phyloP scores from a whole-genome alignment of 2,888 invertebrate genomes.

The Melieria picta region DNA sequence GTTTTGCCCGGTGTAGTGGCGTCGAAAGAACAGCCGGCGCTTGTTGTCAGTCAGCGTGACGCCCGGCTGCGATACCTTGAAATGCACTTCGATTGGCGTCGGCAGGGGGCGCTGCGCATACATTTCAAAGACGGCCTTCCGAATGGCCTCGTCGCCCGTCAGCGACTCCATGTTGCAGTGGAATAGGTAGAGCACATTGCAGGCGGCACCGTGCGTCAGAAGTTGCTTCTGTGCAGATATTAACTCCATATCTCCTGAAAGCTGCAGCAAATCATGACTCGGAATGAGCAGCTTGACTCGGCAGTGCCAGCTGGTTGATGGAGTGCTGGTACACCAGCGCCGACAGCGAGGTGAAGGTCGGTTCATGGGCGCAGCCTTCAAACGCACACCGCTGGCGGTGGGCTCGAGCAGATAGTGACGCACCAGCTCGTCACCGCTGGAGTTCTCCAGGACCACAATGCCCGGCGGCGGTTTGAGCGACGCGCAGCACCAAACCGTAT shows the following conservation, averaged over 20 bases:
- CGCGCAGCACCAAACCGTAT: slow-evolving; percentile 93
- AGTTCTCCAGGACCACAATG: slow-evolving; percentile 64
- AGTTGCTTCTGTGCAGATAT: slow-evolving; percentile 61
- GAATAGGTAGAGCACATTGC: slow-evolving; percentile 91
- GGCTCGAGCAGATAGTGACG: slow-evolving; percentile 98
- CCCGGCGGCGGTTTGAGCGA: slow-evolving; percentile 84
- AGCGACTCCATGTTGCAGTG: slow-evolving; percentile 93
- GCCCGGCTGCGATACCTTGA: slow-evolving; percentile 95
- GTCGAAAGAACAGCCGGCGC: slow-evolving; percentile 83
- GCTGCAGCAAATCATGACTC: slow-evolving; percentile 47
- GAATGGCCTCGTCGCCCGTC: slow-evolving; percentile 86
- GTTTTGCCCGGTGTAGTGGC: slow-evolving; percentile 89
- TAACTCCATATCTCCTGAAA: slow-evolving; percentile 44
- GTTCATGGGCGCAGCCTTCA: slow-evolving; percentile 95
- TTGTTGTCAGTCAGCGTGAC: slow-evolving; percentile 96
- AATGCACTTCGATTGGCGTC: slow-evolving; percentile 82
- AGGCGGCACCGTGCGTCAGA: slow-evolving; percentile 80
- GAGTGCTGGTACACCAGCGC: slow-evolving; percentile 98
- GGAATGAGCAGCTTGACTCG: slow-evolving; percentile 89
- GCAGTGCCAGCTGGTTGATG: slow-evolving; percentile 93
- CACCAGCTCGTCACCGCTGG: slow-evolving; percentile 81
- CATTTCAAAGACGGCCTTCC: slow-evolving; percentile 77
- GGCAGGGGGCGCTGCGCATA: slow-evolving; percentile 72
- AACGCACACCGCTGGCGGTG: slow-evolving; percentile 92
- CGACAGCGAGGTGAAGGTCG: slow-evolving; percentile 95